A percentile compares a stretch with the other conserved stretches of the same genome.
Evolutionary conservation across 92 coral and sea anemone species (phyloP).

Genomic region (Epizoanthus rinbou): DNA sequence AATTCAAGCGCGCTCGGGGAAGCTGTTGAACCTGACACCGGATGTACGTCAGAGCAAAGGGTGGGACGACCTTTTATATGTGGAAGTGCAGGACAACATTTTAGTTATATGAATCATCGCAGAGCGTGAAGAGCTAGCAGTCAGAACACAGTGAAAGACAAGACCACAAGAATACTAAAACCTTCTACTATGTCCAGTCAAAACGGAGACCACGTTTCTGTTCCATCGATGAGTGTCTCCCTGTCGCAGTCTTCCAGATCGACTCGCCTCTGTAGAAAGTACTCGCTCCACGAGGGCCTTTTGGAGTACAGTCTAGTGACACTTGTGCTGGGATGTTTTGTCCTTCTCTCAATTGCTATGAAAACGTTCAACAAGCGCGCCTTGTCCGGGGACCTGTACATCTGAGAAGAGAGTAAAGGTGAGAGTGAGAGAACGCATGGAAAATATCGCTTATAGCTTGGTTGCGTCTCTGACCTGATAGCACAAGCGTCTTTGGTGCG

Average conservation of each 20-base stretch:
- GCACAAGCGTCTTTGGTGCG: too few relatives aligned
- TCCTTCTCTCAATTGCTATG: conserved; percentile 21
- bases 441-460: too few relatives aligned
- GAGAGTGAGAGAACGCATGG: not conserved
- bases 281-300: conserved; percentile 24
- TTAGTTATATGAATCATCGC: not conserved
- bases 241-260: not conserved
- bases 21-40: not conserved
- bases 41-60: not conserved
- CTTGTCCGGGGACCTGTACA: not conserved
- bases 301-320: conserved; percentile 30
- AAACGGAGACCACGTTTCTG: not conserved
- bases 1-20: not conserved
- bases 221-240: not conserved
- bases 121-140: not conserved
- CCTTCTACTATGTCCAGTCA: conserved; percentile 1
- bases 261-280: conserved; percentile 16
- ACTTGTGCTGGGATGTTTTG: conserved; percentile 1
- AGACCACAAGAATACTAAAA: not conserved
- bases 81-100: not conserved
- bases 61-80: not conserved
- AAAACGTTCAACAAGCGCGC: conserved; percentile 16
- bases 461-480: too few relatives aligned
- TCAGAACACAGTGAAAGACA: not conserved
- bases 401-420: not conserved